Percentiles rank a stretch among this genome's conserved stretches.
Evolutionary conservation across 2,797 vertebrate species (phyloP).

Genomic region (Onychomys leucogaster): DNA sequence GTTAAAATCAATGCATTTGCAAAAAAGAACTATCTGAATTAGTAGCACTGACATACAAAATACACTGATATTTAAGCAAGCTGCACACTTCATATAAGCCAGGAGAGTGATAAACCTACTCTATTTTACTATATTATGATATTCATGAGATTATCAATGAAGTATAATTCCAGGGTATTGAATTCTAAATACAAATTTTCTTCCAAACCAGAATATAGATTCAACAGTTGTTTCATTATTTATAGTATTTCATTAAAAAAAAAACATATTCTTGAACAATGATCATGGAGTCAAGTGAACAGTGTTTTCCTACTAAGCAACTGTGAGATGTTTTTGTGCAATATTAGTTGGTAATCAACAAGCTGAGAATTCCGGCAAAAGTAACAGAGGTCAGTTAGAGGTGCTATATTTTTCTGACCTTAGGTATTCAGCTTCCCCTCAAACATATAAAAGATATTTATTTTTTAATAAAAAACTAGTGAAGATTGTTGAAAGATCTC

Average conservation of each 20-base stretch:
- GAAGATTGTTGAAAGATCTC: background rate
- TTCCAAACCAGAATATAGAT: background rate
- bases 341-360: background rate
- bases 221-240: background rate
- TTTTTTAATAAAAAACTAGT: background rate
- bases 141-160: background rate
- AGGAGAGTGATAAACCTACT: background rate
- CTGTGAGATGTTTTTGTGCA: background rate
- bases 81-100: background rate
- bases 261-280: background rate
- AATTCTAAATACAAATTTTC: background rate
- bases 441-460: background rate
- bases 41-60: background rate
- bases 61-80: background rate
- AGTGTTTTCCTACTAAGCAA: background rate
- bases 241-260: background rate
- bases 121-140: background rate
- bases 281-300: background rate
- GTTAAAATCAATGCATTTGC: background rate
- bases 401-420: background rate
- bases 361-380: background rate
- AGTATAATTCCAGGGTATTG: background rate
- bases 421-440: background rate
- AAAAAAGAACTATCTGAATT: background rate
- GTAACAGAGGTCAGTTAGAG: background rate